Evolutionary conservation across 2,888 invertebrate species (phyloP), one percentile per base, ranked within the genome.

Genomic region (Drosophila nr. perissopoda): DNA sequence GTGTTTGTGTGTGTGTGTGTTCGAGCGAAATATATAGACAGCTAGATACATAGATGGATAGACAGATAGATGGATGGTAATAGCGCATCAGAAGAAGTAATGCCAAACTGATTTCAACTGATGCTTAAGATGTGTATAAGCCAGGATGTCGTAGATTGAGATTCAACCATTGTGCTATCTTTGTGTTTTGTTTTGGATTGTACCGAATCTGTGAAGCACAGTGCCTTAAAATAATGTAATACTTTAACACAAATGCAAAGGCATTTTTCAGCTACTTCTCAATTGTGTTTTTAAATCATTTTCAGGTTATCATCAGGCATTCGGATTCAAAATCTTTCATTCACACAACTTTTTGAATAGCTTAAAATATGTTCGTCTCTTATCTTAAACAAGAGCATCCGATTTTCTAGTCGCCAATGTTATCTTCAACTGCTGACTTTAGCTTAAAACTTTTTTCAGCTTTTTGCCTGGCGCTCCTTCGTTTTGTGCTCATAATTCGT

Each of bases 401-500:
- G 68, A 42, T 11, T 68, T 68, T 68, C n/a, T 2, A 36, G 31
- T 31, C 46, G 16, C 10, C n/a, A 36, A 31, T 64, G 36, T 65
- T 65, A 49, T 38, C 4, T 16, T 21, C 53, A 2, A 53, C 33
- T 53, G 29, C 10, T 16, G 46, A 16, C 18, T 27, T 42, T 67
- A 31, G 34, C 53, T 29, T 11, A 27, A 27, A 31, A 46, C 25
- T 68, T 68, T n/a, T 38, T 21, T 31, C 40, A 29, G 31, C 40
- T 58, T 27, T 46, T n/a, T 27, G 34, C 64, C 31, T 72, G 40
- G 31, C 16, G 54, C 38, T 56, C 51, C 29, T 13, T 36, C 18
- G 25, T 46, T 48, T 58, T 29, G 29, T 53, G 74, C 74, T 54
- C 71, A 73, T 74, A 74, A 58, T 72, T 40, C 54, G 40, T 31